Conservation (phyloP, 1,140 invertebrate genomes). For the Halesus radiatus region DNA sequence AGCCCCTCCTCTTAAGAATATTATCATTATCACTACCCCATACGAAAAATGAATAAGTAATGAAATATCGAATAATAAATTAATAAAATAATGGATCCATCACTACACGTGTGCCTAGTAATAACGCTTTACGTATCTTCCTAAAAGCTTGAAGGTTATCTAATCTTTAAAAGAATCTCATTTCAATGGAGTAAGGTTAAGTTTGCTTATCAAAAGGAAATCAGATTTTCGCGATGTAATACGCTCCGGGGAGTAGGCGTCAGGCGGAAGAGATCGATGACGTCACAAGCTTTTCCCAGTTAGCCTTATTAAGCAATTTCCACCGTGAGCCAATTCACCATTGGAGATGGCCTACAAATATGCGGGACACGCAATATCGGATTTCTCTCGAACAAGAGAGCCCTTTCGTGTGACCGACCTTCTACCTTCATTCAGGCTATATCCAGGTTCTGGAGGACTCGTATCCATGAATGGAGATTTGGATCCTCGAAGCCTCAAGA, state of each 20-base stretch:
- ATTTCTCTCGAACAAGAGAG: constrained; percentile 22
- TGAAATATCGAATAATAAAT: too few relatives aligned
- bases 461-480: constrained; percentile 23
- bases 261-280: background rate
- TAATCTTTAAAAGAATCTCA: background rate
- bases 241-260: background rate
- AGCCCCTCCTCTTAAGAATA: too few relatives aligned
- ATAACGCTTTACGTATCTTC: too few relatives aligned
- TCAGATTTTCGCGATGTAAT: background rate
- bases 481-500: background rate
- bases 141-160: too few relatives aligned
- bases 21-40: too few relatives aligned
- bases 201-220: background rate
- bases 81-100: too few relatives aligned
- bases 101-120: too few relatives aligned
- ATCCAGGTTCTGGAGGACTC: background rate
- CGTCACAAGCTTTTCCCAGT: constrained; percentile 4
- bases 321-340: constrained; percentile 13
- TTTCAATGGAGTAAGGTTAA: background rate
- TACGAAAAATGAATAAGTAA: too few relatives aligned
- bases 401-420: background rate
- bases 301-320: constrained; percentile 12
- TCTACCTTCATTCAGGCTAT: background rate
- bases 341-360: background rate
- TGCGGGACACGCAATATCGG: constrained; percentile 34